phyloP scores from a whole-genome alignment of 2,888 invertebrate genomes.

The Poecilobothrus nobilitatus region DNA sequence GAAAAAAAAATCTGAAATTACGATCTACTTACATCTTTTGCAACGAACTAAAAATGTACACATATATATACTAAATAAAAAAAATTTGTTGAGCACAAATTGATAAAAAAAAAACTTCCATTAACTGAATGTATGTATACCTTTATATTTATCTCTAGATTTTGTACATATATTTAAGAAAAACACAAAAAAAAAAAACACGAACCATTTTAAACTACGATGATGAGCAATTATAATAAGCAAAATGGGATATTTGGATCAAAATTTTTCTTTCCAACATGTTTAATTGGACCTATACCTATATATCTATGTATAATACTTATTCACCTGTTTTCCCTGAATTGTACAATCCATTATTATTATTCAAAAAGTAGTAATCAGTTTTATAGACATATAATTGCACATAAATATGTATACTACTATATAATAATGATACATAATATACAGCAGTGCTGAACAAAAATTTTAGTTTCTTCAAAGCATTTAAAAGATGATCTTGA shows the following conservation, averaged over 20 bases:
- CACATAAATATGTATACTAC: no score
- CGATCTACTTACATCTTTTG: background rate
- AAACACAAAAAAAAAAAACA: background rate
- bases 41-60: background rate
- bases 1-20: background rate
- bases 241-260: background rate
- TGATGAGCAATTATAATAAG: slow-evolving; percentile 1
- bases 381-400: no score
- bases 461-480: no score
- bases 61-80: background rate
- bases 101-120: background rate
- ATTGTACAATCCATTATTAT: no score
- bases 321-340: no score
- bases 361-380: no score
- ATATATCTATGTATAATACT: background rate
- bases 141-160: no score
- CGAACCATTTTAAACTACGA: background rate
- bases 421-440: no score
- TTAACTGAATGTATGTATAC: background rate
- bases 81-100: background rate
- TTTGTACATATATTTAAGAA: background rate
- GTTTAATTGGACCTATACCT: background rate
- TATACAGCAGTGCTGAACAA: no score
- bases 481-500: no score
- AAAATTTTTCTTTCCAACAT: background rate